phyloP scores from a whole-genome alignment of 2,888 invertebrate genomes.

The Magallana nippona region DNA sequence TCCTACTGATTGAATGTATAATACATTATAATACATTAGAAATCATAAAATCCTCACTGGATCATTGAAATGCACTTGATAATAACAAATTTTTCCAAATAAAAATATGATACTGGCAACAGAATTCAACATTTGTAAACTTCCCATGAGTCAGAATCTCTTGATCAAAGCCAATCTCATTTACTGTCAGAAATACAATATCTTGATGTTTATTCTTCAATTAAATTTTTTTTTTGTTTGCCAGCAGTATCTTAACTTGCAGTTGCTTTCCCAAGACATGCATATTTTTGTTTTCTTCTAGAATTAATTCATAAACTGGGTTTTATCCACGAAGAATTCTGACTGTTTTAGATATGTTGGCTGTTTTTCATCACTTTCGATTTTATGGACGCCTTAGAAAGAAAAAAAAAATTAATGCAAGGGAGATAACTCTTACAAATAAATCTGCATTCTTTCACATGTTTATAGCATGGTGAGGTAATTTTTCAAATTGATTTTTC shows the following conservation, averaged over 20 bases:
- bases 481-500: too few relatives aligned
- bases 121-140: too few relatives aligned
- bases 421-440: constrained; percentile 3
- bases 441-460: neutral
- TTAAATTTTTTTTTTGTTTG: neutral
- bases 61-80: too few relatives aligned
- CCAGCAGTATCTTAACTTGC: too few relatives aligned
- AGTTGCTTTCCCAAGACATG: neutral
- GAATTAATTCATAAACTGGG: neutral
- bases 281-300: neutral
- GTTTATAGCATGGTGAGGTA: too few relatives aligned
- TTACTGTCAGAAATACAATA: neutral
- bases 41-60: too few relatives aligned
- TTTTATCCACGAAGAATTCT: constrained; percentile 9
- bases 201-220: neutral
- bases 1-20: too few relatives aligned
- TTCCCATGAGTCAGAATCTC: too few relatives aligned
- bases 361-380: neutral
- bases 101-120: too few relatives aligned
- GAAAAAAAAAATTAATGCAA: neutral
- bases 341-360: neutral
- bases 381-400: neutral
- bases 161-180: too few relatives aligned
- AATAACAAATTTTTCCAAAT: too few relatives aligned
- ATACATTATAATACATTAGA: too few relatives aligned